These are phyloP conservation scores for Notechis scutatus DNA, from an alignment of 2,113 vertebrate genomes.

Conservation along the genomic window DNA sequence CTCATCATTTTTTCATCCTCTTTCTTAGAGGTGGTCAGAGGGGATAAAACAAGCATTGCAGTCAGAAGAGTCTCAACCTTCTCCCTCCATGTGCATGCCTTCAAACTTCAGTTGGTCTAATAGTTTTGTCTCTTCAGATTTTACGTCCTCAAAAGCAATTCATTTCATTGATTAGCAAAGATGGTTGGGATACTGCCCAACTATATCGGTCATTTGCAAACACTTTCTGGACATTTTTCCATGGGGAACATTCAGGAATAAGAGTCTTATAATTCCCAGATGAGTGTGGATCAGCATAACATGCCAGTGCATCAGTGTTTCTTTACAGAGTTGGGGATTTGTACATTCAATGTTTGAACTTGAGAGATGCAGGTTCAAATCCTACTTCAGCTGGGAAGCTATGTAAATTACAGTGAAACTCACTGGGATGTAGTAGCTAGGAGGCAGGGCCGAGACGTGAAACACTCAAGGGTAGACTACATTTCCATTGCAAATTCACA, in stretches of 20 bases:
- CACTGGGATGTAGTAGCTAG: neutral
- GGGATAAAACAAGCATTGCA: neutral
- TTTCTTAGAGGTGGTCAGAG: neutral
- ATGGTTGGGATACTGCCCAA: neutral
- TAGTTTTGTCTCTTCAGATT: neutral
- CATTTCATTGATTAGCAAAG: neutral
- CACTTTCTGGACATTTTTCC: neutral
- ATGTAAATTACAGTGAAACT: neutral
- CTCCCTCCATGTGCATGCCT: neutral
- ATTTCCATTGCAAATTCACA: neutral
- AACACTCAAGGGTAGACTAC: neutral
- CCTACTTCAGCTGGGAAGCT: neutral
- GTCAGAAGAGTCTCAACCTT: neutral
- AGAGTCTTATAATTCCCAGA: neutral
- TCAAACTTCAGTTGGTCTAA: neutral
- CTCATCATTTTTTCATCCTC: neutral
- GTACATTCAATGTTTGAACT: neutral
- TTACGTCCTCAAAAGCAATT: neutral
- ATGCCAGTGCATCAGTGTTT: neutral
- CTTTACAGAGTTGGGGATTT: neutral
- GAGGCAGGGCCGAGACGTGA: neutral
- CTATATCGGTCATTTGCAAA: neutral
- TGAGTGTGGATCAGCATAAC: neutral
- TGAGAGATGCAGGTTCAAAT: neutral
- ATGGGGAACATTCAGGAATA: neutral